These are phyloP conservation scores for Hyles lineata DNA, from an alignment of 2,888 invertebrate species.

Conservation along the genomic window DNA sequence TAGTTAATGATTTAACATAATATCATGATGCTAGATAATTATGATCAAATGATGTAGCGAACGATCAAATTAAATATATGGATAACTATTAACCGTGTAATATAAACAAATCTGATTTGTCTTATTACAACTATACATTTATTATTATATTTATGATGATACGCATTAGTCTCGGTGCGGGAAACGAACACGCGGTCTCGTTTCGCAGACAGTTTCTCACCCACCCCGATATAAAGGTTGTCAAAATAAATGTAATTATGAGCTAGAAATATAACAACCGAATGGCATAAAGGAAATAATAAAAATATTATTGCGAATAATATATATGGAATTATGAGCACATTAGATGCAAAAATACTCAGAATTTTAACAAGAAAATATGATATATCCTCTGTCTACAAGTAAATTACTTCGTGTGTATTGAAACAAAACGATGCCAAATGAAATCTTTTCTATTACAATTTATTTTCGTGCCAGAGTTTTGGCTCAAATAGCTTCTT, in stretches of 20 bases:
- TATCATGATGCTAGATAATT: not conserved
- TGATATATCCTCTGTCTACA: not conserved
- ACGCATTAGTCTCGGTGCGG: too few relatives aligned
- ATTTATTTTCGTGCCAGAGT: not conserved
- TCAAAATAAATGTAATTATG: too few relatives aligned
- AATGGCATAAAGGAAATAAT: too few relatives aligned
- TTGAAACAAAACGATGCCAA: not conserved
- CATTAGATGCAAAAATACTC: not conserved
- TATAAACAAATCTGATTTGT: too few relatives aligned
- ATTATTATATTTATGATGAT: not conserved
- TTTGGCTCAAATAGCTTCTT: slow-evolving; percentile 6
- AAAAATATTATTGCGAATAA: not conserved
- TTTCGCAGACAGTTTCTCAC: too few relatives aligned
- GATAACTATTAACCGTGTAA: slow-evolving; percentile 39
- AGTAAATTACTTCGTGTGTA: not conserved
- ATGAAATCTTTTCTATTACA: slow-evolving; percentile 7
- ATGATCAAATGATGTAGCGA: not conserved
- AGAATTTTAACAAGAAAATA: not conserved
- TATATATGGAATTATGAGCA: not conserved
- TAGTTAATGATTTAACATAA: not conserved
- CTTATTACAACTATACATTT: slow-evolving; percentile 34
- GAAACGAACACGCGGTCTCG: too few relatives aligned
- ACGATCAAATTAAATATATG: slow-evolving; percentile 28
- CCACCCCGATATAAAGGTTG: too few relatives aligned
- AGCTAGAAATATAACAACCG: too few relatives aligned